Percentiles rank a stretch among this genome's conserved stretches.
These are phyloP conservation scores for Chymomyza caudatula DNA, from an alignment of 2,888 invertebrate species.

Conservation along the genomic window DNA sequence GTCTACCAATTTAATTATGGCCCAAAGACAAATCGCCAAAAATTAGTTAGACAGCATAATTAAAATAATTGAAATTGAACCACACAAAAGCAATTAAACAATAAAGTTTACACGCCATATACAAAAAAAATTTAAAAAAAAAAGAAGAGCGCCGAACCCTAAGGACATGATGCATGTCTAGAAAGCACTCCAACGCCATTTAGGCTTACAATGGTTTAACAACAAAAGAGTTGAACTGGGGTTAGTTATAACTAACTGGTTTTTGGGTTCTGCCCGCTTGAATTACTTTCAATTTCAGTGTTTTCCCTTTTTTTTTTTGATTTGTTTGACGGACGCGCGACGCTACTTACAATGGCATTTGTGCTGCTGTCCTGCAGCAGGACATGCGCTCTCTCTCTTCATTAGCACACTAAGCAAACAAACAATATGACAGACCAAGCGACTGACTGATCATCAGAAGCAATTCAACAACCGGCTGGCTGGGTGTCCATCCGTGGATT, in stretches of 20 bases:
- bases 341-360: slow-evolving; percentile 39
- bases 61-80: slow-evolving; percentile 60
- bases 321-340: slow-evolving; percentile 59
- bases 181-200: not conserved
- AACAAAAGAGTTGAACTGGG: slow-evolving; percentile 32
- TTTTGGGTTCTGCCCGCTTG: slow-evolving; percentile 18
- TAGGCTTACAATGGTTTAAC: slow-evolving; percentile 1
- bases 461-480: too few relatives aligned
- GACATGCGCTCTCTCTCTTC: slow-evolving; percentile 41
- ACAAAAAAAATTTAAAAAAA: slow-evolving; percentile 16
- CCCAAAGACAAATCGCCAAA: slow-evolving; percentile 54
- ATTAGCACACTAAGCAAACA: slow-evolving; percentile 49
- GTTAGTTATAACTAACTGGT: slow-evolving; percentile 31
- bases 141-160: slow-evolving; percentile 44
- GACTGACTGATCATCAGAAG: slow-evolving; percentile 28
- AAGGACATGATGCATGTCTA: not conserved
- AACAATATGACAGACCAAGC: slow-evolving; percentile 38
- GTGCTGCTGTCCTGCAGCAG: slow-evolving; percentile 47
- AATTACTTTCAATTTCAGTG: slow-evolving; percentile 4
- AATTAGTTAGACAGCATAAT: slow-evolving; percentile 62
- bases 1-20: not conserved
- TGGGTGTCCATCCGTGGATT: not conserved
- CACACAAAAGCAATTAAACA: slow-evolving; percentile 18
- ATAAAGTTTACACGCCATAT: not conserved
- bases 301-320: slow-evolving; percentile 18